Conservation (phyloP, 2,113 vertebrate species). For the Ptyas mucosa region DNA sequence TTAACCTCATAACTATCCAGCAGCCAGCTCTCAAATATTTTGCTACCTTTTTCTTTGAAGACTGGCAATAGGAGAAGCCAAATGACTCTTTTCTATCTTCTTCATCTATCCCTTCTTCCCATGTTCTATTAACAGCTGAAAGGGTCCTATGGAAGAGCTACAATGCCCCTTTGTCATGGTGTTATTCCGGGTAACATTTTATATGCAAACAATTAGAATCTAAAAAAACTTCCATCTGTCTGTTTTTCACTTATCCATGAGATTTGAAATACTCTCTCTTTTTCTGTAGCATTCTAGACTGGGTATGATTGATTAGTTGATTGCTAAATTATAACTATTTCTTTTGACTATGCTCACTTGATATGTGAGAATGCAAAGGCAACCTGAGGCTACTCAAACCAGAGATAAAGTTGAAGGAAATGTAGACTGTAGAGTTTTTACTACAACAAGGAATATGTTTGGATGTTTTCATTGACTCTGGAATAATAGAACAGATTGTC, state of each 20-base stretch:
- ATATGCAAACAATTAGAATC: neutral
- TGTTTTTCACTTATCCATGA: neutral
- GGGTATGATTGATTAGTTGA: neutral
- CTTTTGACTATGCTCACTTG: neutral
- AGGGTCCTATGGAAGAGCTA: neutral
- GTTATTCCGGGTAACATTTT: neutral
- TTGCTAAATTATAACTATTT: neutral
- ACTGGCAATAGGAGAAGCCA: neutral
- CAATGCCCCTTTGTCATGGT: neutral
- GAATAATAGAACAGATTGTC: neutral
- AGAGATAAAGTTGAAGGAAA: neutral
- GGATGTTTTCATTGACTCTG: neutral
- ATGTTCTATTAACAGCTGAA: neutral
- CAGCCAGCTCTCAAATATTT: neutral
- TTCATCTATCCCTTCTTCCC: neutral
- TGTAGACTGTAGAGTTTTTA: neutral
- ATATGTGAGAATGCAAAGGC: neutral
- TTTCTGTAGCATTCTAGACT: neutral
- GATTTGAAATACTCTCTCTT: neutral
- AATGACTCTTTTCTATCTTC: neutral
- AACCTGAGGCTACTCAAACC: neutral
- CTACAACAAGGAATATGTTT: neutral
- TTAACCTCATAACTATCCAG: neutral
- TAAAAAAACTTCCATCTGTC: neutral
- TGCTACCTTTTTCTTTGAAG: neutral